Conservation (phyloP, 2,113 vertebrate species). For the Gopherus flavomarginatus region DNA sequence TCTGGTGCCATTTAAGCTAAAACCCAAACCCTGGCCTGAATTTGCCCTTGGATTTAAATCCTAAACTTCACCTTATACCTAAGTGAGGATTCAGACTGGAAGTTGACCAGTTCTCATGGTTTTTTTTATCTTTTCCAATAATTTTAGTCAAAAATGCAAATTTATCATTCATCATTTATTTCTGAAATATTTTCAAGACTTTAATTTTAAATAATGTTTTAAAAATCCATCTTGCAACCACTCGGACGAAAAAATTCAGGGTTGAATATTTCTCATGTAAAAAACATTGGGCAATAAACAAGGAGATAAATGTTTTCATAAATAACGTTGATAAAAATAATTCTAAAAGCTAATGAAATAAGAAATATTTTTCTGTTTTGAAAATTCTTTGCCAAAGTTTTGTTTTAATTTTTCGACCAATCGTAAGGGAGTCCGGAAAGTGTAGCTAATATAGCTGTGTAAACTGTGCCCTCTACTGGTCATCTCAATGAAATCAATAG, state of each 20-base stretch:
- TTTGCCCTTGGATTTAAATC: background rate
- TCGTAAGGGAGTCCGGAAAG: background rate
- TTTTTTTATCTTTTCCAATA: background rate
- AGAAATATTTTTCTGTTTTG: background rate
- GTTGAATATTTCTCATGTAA: background rate
- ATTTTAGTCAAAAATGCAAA: background rate
- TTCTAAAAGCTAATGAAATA: background rate
- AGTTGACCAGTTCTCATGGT: rapidly evolving
- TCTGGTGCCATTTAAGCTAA: background rate
- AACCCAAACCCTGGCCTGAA: background rate
- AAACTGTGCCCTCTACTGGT: background rate
- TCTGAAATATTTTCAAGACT: background rate
- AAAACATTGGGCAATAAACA: background rate
- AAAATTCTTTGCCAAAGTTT: background rate
- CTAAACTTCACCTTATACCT: background rate
- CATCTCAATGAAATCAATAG: background rate
- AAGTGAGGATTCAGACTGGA: background rate
- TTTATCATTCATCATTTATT: background rate
- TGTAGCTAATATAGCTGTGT: background rate
- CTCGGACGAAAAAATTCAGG: background rate
- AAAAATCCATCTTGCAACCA: background rate
- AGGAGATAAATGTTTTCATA: background rate
- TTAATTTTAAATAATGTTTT: background rate
- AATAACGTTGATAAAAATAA: background rate
- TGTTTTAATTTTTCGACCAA: background rate